These are phyloP conservation scores for Ecdyonurus torrentis DNA, from an alignment of 2,888 invertebrate species.

Conservation along the genomic window DNA sequence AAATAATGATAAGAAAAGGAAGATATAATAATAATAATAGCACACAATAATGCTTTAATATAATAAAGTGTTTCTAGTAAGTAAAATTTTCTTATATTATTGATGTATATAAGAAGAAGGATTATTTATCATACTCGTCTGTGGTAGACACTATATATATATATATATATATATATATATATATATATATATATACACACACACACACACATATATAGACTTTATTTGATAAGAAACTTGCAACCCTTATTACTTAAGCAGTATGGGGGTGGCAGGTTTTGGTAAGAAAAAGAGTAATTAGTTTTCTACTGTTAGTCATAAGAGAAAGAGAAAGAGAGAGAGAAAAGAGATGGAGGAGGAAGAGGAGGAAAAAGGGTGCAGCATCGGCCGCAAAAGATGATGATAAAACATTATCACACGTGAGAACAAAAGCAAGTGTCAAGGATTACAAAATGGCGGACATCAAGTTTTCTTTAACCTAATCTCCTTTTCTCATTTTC, in stretches of 20 bases:
- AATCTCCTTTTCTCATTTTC: background rate
- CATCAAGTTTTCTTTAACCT: constrained; percentile 3
- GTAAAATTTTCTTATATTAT: background rate
- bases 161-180: no score
- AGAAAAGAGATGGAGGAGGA: no score
- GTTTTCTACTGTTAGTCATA: background rate
- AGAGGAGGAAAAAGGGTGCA: no score
- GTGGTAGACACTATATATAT: background rate
- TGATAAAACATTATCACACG: background rate
- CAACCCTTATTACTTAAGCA: background rate
- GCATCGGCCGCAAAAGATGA: background rate
- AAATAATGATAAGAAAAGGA: background rate
- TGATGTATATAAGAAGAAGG: background rate
- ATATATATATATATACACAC: no score
- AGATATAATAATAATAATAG: background rate
- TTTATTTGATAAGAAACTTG: background rate
- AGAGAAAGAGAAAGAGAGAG: background rate
- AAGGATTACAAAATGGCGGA: constrained; percentile 3
- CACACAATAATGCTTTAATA: background rate
- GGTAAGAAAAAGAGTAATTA: background rate
- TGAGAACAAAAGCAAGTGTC: constrained; percentile 2
- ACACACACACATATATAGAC: no score
- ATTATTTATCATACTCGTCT: background rate
- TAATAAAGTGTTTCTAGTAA: background rate
- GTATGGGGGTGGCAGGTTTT: background rate